Percentiles rank a stretch among this genome's conserved stretches.
phyloP scores from a whole-genome alignment of 2,113 vertebrate genomes.

The Candoia aspera region DNA sequence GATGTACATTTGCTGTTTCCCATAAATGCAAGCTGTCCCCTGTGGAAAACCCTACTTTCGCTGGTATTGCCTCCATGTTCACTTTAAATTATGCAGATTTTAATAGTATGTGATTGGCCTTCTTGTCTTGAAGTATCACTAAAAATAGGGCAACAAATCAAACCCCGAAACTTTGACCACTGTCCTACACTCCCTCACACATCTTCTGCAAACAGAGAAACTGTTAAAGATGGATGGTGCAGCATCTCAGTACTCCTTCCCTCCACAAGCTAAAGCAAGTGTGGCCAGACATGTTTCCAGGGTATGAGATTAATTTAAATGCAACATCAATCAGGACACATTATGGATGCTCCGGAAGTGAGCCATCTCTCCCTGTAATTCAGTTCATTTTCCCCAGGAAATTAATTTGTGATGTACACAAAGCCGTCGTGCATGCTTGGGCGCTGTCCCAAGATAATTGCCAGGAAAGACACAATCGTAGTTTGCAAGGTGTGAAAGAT shows the following conservation, averaged over 20 bases:
- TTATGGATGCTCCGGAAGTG: slow-evolving; percentile 21
- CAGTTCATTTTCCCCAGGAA: slow-evolving; percentile 24
- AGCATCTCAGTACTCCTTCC: not conserved
- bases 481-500: not conserved
- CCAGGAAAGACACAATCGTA: not conserved
- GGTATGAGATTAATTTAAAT: slow-evolving; percentile 17
- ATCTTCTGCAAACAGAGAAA: not conserved
- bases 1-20: not conserved
- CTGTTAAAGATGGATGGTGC: not conserved
- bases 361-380: slow-evolving; percentile 32
- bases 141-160: not conserved
- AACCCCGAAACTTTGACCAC: not conserved
- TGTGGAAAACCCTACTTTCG: not conserved
- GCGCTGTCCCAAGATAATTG: slow-evolving; percentile 15
- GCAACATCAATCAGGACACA: not conserved
- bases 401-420: slow-evolving; percentile 18
- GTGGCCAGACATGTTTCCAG: not conserved
- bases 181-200: not conserved
- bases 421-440: slow-evolving; percentile 9
- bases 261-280: not conserved
- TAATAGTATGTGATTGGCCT: not conserved
- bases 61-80: not conserved
- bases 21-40: not conserved
- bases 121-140: not conserved
- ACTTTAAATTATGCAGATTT: not conserved